Evolutionary conservation across 1,140 invertebrate species (phyloP), one percentile per base, ranked within the genome.

Genomic region (Neomicropteryx cornuta): DNA sequence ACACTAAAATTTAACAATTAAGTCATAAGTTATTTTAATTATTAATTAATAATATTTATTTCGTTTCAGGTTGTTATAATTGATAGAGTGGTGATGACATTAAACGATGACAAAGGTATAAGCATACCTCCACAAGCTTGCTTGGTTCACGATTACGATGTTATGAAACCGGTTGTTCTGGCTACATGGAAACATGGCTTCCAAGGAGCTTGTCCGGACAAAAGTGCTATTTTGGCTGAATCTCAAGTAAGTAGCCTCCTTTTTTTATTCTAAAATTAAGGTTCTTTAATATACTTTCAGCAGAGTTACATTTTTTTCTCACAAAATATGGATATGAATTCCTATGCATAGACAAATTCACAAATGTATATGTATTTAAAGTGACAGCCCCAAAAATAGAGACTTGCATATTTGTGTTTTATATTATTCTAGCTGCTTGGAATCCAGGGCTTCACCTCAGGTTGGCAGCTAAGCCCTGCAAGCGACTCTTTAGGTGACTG

Each of bases 161-260:
- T 77, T 13, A 92, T 97, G 81, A 90, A 92, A 56, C 93, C 93
- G 0, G 85, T 95, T 0, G 90, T 95, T 0, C 60, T 95, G 20
- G 90, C 91, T 6, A 95, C 91, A 1, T 97, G 92, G 92, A 93
- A 94, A 54, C 87, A 93, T 55, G 90, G 90, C 18, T 96, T 95
- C 63, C 90, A 96, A 52, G 92, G 90, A 5, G 86, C 88, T 1
- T 96, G 91, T 61, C 88, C 91, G 0, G 88, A 93, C 52, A 85
- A 83, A 49, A 86, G 82, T 48, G 87, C 89, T 18, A 90, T 97
- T 41, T 72, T 97, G 22, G 87, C 90, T 0, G 93, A 97, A 55
- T 95, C 91, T 14, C 90, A 95, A 71, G 83, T 81, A 52, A 43
- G 44, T 29, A 33, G 18, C 6, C 21, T 33, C n/a, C 24, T 8